These are phyloP conservation scores for Cryptocephalus moraei DNA, from an alignment of 2,888 invertebrate species.

Conservation along the genomic window DNA sequence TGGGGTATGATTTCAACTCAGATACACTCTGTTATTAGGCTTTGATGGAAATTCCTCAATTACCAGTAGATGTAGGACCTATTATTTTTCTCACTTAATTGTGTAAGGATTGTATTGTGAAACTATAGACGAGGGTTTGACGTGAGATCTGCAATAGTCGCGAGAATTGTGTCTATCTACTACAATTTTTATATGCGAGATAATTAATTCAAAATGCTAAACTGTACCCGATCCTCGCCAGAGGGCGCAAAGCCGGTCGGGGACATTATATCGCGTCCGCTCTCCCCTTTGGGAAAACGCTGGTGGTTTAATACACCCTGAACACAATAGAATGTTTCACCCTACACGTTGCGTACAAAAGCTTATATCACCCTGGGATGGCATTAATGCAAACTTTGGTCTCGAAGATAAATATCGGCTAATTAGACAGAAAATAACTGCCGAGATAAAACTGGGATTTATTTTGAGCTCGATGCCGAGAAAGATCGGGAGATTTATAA, in stretches of 20 bases:
- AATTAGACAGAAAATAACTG: too few species aligned
- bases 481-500: too few species aligned
- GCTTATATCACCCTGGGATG: constrained; percentile 28
- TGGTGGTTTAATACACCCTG: constrained; percentile 32
- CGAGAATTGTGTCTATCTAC: too few species aligned
- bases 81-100: too few species aligned
- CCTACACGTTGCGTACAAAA: constrained; percentile 23
- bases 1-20: constrained; percentile 10
- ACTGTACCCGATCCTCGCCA: constrained; percentile 13
- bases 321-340: constrained; percentile 27
- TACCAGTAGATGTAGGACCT: too few species aligned
- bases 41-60: too few species aligned
- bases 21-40: constrained; percentile 1
- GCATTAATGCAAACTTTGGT: constrained; percentile 24
- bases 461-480: too few species aligned
- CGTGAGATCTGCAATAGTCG: too few species aligned
- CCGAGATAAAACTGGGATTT: too few species aligned
- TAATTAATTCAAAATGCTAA: constrained; percentile 33
- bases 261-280: too few species aligned
- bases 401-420: constrained; percentile 13
- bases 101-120: too few species aligned
- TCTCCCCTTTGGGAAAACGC: constrained; percentile 31
- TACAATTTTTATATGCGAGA: constrained; percentile 20
- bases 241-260: constrained; percentile 12
- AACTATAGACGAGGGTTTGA: too few species aligned